phyloP scores from a whole-genome alignment of 2,113 vertebrate genomes.

The Microtus oregoni region DNA sequence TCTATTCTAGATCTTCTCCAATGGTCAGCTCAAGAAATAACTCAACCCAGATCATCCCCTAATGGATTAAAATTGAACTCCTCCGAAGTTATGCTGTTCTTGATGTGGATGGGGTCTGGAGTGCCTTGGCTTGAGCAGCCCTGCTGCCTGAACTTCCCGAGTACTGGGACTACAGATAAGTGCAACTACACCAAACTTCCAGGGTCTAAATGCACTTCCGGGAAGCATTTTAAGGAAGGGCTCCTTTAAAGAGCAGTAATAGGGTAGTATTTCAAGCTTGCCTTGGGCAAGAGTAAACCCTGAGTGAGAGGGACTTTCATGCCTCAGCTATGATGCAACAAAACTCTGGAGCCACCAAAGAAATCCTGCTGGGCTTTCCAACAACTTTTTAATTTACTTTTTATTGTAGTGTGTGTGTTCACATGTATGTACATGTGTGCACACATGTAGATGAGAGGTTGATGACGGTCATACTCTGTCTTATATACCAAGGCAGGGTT shows the following conservation, averaged over 20 bases:
- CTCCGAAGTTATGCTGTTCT: neutral
- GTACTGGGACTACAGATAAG: neutral
- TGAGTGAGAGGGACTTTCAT: neutral
- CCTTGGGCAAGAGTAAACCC: neutral
- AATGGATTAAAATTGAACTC: neutral
- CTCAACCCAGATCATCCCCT: neutral
- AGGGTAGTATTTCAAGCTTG: neutral
- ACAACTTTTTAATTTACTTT: neutral
- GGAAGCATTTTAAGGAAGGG: neutral
- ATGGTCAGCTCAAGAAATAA: neutral
- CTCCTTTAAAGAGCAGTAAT: neutral
- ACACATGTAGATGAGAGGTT: neutral
- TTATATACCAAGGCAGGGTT: neutral
- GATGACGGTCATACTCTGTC: no score
- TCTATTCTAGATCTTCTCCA: neutral
- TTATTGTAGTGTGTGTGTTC: neutral
- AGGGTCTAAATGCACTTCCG: neutral
- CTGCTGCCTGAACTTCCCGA: neutral
- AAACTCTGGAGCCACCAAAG: neutral
- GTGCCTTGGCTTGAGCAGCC: neutral
- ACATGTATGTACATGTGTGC: neutral
- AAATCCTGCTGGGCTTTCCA: neutral
- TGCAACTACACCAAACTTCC: neutral
- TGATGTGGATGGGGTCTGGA: neutral
- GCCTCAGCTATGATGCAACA: neutral